phyloP scores from a whole-genome alignment of 1,140 invertebrate genomes.

The Achatina immaculata region DNA sequence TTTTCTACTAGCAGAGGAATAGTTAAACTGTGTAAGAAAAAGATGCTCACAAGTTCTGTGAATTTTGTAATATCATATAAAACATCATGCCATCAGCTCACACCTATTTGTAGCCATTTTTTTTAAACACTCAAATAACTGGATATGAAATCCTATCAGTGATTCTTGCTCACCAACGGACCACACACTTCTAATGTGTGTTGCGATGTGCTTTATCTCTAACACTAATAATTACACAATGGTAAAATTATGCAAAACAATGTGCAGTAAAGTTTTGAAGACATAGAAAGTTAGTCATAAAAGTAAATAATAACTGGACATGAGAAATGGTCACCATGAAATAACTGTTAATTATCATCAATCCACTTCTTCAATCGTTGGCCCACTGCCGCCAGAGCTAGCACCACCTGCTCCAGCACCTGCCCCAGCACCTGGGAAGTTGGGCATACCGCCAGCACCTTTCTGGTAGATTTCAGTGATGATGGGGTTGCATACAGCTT shows the following conservation, averaged over 20 bases:
- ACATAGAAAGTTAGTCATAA: not conserved
- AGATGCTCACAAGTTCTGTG: too few relatives aligned
- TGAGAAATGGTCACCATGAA: not conserved
- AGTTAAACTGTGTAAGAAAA: too few relatives aligned
- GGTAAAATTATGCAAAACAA: not conserved
- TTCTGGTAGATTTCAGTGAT: constrained; percentile 73
- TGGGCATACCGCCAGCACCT: constrained; percentile 62
- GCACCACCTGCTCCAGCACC: constrained; percentile 19
- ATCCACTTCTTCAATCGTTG: constrained; percentile 96
- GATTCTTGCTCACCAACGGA: too few relatives aligned
- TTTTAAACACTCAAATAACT: too few relatives aligned
- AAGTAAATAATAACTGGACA: not conserved
- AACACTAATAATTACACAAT: not conserved
- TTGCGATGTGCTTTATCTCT: too few relatives aligned
- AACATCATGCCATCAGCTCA: too few relatives aligned
- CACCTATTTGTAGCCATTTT: too few relatives aligned
- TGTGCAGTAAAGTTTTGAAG: not conserved
- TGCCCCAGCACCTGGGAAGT: constrained; percentile 43
- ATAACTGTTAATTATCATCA: constrained; percentile 73
- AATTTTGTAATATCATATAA: too few relatives aligned
- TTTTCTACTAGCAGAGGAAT: too few relatives aligned
- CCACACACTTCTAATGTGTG: too few relatives aligned
- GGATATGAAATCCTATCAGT: too few relatives aligned
- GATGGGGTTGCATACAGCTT: constrained; percentile 71
- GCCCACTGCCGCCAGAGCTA: constrained; percentile 76